A percentile compares a stretch with the other conserved stretches of the same genome.
Evolutionary conservation across 2,888 invertebrate species (phyloP).

Genomic region (Taphrorychus bicolor): DNA sequence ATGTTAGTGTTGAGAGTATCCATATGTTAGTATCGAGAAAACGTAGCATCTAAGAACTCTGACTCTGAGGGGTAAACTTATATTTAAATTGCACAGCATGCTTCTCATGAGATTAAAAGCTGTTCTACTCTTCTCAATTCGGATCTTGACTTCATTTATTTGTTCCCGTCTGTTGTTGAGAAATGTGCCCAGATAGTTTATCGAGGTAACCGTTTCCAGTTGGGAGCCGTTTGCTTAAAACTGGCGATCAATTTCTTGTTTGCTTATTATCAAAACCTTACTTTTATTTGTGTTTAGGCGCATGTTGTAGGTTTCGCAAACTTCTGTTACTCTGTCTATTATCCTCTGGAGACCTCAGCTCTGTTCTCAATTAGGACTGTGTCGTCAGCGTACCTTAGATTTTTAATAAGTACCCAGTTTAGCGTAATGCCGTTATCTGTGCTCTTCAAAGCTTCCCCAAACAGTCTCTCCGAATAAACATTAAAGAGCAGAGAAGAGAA

Average conservation of each 20-base stretch:
- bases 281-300: conserved; percentile 14
- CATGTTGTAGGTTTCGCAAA: too few relatives aligned
- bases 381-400: conserved; percentile 5
- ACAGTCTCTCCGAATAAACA: too few relatives aligned
- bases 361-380: background rate
- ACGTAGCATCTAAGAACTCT: too few relatives aligned
- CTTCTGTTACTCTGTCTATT: too few relatives aligned
- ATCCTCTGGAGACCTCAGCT: conserved; percentile 5
- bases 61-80: too few relatives aligned
- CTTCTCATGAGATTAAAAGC: too few relatives aligned
- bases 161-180: conserved; percentile 18
- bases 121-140: conserved; percentile 15
- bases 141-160: conserved; percentile 13
- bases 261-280: conserved; percentile 25
- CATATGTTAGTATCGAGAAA: too few relatives aligned
- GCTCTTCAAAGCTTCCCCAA: background rate
- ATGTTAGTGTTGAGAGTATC: background rate
- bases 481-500: too few relatives aligned
- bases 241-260: conserved; percentile 16
- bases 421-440: conserved; percentile 2
- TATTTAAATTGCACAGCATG: too few relatives aligned
- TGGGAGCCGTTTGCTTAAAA: conserved; percentile 14
- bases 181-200: conserved; percentile 15
- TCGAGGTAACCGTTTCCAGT: conserved; percentile 15
- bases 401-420: conserved; percentile 2